Evolutionary conservation across 2,888 invertebrate species (phyloP), one percentile per base, ranked within the genome.

Genomic region (Lamproptera curius): DNA sequence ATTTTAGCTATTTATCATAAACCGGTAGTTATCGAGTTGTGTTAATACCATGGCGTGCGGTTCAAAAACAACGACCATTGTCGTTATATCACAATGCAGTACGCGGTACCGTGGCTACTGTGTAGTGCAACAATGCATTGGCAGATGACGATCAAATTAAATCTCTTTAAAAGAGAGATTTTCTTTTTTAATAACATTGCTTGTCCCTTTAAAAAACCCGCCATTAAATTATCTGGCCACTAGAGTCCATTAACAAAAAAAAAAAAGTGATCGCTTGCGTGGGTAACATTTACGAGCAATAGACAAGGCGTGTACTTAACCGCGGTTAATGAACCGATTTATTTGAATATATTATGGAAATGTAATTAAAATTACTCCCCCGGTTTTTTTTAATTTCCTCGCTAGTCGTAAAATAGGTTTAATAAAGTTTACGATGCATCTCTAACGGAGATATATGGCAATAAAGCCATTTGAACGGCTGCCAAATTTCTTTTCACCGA

Each of bases 81-180:
- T 58, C 42, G 34, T 38, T 50, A 44, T 40, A 45, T 40, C 50
- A 57, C 55, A 61, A 61, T 57, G 50, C 50, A 50, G 43, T 50
- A 33, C 26, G 15, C 20, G 41, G 31, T 44, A 40, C 45, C 20
- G 28, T 42, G 35, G 47, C 37, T 33, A 54, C 46, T 40, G 42
- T 34, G 20, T 42, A 42, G 16, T 26, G 38, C 16, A 41, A 52
- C 52, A 50, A 50, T 46, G 43, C 44, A 51, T 45, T 50, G 52
- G 38, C 37, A 46, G 36, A 48, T 28, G 39, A 16, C 42, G n/a
- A n/a, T n/a, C n/a, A n/a, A n/a, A n/a, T n/a, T n/a, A n/a, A n/a
- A n/a, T n/a, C n/a, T n/a, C n/a, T n/a, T n/a, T n/a, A n/a, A n/a
- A n/a, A n/a, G n/a, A n/a, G n/a, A n/a, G n/a, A n/a, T n/a, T n/a